A percentile compares a stretch with the other conserved stretches of the same genome.
Conservation (phyloP, 1,140 invertebrate genomes). For the Plodia interpunctella region DNA sequence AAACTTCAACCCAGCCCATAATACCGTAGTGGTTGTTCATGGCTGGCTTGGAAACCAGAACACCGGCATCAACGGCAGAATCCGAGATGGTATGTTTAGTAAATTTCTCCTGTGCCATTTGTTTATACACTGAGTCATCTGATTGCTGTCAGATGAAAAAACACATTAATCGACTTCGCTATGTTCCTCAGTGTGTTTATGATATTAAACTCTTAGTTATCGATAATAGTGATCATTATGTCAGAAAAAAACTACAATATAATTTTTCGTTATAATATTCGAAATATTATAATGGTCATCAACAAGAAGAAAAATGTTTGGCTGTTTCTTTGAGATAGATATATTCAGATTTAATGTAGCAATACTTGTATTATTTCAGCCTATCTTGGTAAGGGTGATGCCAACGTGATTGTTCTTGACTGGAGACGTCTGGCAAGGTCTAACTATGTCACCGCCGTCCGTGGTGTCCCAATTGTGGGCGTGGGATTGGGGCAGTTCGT, state of each 20-base stretch:
- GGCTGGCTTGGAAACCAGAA: slow-evolving; percentile 42
- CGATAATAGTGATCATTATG: too few relatives aligned
- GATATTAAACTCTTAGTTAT: too few relatives aligned
- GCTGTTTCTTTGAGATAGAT: background rate
- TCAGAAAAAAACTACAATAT: too few relatives aligned
- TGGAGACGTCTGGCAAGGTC: slow-evolving; percentile 40
- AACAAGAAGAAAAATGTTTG: too few relatives aligned
- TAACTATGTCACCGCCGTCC: slow-evolving; percentile 35
- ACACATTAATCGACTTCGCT: too few relatives aligned
- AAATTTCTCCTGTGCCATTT: background rate
- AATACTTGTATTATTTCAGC: slow-evolving; percentile 9
- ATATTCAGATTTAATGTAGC: background rate
- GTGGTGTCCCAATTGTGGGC: slow-evolving; percentile 38
- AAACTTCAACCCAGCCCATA: slow-evolving; percentile 32
- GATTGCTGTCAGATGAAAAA: too few relatives aligned
- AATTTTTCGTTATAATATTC: too few relatives aligned
- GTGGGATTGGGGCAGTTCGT: slow-evolving; percentile 55
- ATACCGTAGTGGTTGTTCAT: slow-evolving; percentile 36
- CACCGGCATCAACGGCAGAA: slow-evolving; percentile 30
- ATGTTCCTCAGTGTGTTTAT: too few relatives aligned
- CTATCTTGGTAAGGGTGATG: slow-evolving; percentile 23
- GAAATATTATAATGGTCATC: too few relatives aligned
- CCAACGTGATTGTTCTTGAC: slow-evolving; percentile 42
- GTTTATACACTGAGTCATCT: background rate
- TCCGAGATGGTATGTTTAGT: slow-evolving; percentile 33